phyloP scores from a whole-genome alignment of 2,888 invertebrate species.

The Anodontia alba region DNA sequence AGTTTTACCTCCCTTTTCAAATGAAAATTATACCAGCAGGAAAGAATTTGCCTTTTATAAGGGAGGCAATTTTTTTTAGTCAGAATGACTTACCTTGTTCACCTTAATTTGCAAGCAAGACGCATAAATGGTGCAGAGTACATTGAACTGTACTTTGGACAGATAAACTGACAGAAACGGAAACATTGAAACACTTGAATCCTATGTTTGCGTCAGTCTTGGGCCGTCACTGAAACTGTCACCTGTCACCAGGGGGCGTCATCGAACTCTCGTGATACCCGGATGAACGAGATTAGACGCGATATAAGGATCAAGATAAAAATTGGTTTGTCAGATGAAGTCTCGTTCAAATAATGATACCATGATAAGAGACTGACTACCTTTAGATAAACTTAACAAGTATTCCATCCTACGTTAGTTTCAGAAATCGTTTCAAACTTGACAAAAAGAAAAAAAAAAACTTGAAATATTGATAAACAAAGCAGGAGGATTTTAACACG shows the following conservation, averaged over 20 bases:
- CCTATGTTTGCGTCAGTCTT: not conserved
- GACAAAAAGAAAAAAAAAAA: not conserved
- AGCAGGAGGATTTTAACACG: not conserved
- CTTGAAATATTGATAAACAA: not conserved
- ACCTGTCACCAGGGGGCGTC: slow-evolving; percentile 24
- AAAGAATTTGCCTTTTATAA: too few species aligned
- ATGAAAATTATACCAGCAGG: too few species aligned
- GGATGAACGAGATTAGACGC: slow-evolving; percentile 22
- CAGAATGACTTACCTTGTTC: too few species aligned
- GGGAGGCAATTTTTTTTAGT: too few species aligned
- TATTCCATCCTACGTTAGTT: not conserved
- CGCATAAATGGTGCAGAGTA: too few species aligned
- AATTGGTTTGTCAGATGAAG: slow-evolving; percentile 46
- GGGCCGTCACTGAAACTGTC: slow-evolving; percentile 8
- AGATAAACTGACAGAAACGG: not conserved
- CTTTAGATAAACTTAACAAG: not conserved
- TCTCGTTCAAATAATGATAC: slow-evolving; percentile 7
- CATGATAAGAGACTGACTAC: not conserved
- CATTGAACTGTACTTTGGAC: too few species aligned
- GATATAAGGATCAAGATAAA: slow-evolving; percentile 48
- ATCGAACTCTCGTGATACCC: slow-evolving; percentile 12
- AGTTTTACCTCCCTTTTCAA: too few species aligned
- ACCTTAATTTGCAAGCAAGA: too few species aligned
- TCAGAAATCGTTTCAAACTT: not conserved
- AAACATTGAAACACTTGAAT: not conserved